Base-by-base conservation (phyloP, 2,888 invertebrate genomes). In the Ctena decussata region DNA sequence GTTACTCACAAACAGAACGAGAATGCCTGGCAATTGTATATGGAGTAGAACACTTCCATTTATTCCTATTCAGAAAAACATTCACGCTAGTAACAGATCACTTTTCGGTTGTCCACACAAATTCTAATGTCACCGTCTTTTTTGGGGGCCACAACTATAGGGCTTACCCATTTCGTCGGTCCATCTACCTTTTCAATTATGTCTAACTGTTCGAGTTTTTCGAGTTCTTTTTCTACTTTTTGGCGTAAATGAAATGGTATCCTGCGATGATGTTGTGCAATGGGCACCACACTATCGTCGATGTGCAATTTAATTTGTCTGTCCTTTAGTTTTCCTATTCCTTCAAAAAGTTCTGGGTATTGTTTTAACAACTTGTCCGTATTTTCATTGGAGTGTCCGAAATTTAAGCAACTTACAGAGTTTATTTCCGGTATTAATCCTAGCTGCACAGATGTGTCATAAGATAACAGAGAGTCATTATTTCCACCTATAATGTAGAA, bases 151-250 rank as follows among this genome's bases (percentile, higher is more conserved):
- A 86, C 84, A 1, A 92, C 90, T 0, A 91, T 85, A 15, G 84
- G 89, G 18, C 86, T 86, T 12, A 92, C 91, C 90, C 92, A 92
- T 1, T 91, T 89, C 35, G 91, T 91, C 21, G 89, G 91, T 0
- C 90, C 92, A 24, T 86, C 86, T 37, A 89, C 89, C 69, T 73
- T 86, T 44, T 93, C 91, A 27, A 93, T 93, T 27, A 93, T 86
- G 70, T 90, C 92, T 21, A 85, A 60, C n/a, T 87, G 74, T 60
- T 89, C 81, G 18, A 91, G 82, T n/a, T 80, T 70, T 57, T 88
- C 69, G n/a, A 93, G 46, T 73, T 93, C 89, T 39, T 85, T 30
- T 73, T 90, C 86, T 1, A 91, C 85, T 27, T 88, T 80, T 35
- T 89, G n/a, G 71, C 88, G 32, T 6, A 91, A n/a, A 49, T 89